These are phyloP conservation scores for Dilophus febrilis DNA, from an alignment of 2,888 invertebrate species.

Conservation along the genomic window DNA sequence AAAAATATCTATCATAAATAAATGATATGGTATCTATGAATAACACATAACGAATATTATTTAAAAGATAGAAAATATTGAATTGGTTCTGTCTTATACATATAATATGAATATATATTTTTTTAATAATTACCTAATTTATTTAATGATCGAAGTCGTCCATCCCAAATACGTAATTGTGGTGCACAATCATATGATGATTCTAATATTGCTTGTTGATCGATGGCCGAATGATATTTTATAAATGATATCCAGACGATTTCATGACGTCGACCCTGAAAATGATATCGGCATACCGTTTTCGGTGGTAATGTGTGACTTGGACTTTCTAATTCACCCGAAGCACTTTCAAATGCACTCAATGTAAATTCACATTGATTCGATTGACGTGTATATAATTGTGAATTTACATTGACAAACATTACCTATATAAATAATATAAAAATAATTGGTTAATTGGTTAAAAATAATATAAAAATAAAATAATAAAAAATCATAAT, in stretches of 20 bases:
- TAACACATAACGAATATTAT: no score
- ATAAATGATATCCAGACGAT: slow-evolving; percentile 72
- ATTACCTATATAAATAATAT: slow-evolving; percentile 34
- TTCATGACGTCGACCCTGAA: slow-evolving; percentile 54
- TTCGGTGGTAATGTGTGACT: slow-evolving; percentile 63
- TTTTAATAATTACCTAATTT: slow-evolving; percentile 5
- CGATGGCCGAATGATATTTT: slow-evolving; percentile 60
- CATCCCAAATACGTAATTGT: slow-evolving; percentile 59
- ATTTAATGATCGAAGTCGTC: slow-evolving; percentile 31
- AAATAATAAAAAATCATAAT: no score
- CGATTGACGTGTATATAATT: slow-evolving; percentile 54
- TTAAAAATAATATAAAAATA: no score
- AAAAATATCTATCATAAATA: no score
- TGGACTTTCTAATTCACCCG: slow-evolving; percentile 57
- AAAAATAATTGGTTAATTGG: no score
- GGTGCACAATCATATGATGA: slow-evolving; percentile 54
- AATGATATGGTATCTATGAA: no score
- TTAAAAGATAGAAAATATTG: no score
- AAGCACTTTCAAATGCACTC: slow-evolving; percentile 54
- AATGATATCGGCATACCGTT: slow-evolving; percentile 65
- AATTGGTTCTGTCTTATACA: no score
- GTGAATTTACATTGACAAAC: slow-evolving; percentile 57
- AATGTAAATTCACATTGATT: slow-evolving; percentile 61
- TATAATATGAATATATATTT: no score
- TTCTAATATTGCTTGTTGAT: slow-evolving; percentile 46